Conservation (phyloP, 2,113 vertebrate genomes). For the Cheirogaleus medius region DNA sequence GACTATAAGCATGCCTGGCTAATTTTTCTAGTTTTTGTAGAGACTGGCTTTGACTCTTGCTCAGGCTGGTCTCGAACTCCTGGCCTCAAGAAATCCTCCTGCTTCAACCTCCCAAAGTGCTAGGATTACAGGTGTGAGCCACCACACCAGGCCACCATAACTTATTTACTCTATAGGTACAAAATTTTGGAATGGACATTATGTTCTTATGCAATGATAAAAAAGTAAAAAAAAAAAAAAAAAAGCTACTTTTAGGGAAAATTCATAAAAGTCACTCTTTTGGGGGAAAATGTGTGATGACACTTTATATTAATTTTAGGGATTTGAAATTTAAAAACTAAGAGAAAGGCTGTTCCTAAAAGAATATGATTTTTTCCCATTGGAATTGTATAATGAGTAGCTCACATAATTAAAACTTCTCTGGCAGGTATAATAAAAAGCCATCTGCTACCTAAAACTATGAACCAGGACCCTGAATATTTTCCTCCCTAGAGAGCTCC, state of each 20-base stretch:
- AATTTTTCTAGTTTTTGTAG: no score
- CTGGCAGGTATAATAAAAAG: slow-evolving; percentile 44
- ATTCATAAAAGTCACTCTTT: background rate
- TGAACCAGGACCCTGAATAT: slow-evolving; percentile 10
- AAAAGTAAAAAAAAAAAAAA: background rate
- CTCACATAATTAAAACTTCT: slow-evolving; percentile 63
- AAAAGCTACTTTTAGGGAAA: background rate
- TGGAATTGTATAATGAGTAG: slow-evolving; percentile 49
- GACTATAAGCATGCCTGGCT: no score
- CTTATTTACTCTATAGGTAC: background rate
- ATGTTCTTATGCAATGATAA: background rate
- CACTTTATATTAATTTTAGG: slow-evolving; percentile 39
- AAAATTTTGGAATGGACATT: background rate
- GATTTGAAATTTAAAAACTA: background rate
- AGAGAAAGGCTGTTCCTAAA: slow-evolving; percentile 13
- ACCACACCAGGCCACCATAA: no score
- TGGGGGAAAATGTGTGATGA: background rate
- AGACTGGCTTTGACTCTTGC: no score
- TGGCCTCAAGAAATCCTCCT: no score
- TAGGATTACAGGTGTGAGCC: no score
- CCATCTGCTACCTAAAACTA: slow-evolving; percentile 41
- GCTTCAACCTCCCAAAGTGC: no score
- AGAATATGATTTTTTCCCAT: slow-evolving; percentile 18
- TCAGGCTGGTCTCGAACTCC: no score
- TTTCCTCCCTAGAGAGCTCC: background rate